Evolutionary conservation across 2,797 vertebrate species (phyloP).

Genomic region (Odontamblyopus lacepedii): DNA sequence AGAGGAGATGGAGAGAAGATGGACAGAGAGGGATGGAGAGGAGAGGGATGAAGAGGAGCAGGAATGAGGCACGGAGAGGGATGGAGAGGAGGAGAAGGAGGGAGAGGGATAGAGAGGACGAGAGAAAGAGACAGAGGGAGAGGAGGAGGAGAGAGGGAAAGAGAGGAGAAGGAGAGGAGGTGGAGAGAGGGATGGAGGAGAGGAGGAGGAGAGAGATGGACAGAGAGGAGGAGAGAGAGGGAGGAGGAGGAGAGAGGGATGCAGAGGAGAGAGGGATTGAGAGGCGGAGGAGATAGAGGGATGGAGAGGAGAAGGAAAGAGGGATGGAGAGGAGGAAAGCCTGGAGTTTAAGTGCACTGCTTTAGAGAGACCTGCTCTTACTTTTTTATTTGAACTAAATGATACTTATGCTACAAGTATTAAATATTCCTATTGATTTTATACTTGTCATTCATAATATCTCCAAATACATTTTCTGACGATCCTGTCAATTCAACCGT

Average conservation of each 20-base stretch:
- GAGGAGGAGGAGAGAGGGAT: not conserved
- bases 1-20: too few species aligned
- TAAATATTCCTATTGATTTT: too few species aligned
- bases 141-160: not conserved
- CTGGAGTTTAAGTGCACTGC: not conserved
- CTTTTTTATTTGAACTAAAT: too few species aligned
- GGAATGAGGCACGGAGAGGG: not conserved
- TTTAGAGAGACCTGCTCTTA: constrained; percentile 22
- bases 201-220: not conserved
- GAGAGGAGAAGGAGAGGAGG: not conserved
- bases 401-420: too few species aligned
- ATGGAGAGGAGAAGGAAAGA: too few species aligned
- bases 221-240: too few species aligned
- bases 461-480: too few species aligned
- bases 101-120: not conserved
- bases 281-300: too few species aligned
- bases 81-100: too few species aligned
- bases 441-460: too few species aligned
- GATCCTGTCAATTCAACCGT: too few species aligned
- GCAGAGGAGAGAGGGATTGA: too few species aligned
- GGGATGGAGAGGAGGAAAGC: not conserved
- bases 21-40: not conserved
- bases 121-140: not conserved
- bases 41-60: not conserved
- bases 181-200: not conserved